Evolutionary conservation across 2,888 invertebrate genomes (phyloP).

Genomic region (Cryptocephalus moraei): DNA sequence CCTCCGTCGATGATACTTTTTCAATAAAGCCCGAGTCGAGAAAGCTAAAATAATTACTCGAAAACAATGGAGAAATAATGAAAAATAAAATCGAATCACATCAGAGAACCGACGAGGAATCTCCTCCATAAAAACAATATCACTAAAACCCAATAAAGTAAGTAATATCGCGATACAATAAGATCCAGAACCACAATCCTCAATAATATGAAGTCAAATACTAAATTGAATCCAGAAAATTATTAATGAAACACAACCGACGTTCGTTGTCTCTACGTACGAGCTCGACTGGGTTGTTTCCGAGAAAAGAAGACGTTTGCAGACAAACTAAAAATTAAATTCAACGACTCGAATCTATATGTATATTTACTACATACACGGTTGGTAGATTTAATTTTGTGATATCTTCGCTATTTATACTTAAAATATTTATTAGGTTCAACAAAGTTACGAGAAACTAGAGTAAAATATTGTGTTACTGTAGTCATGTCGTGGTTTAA

Average conservation of each 20-base stretch:
- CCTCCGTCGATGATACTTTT: conserved; percentile 16
- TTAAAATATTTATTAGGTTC: too few species aligned
- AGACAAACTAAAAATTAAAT: too few species aligned
- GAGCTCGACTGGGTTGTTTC: background rate
- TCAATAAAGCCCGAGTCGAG: conserved; percentile 15
- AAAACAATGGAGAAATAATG: conserved; percentile 31
- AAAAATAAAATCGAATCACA: conserved; percentile 26
- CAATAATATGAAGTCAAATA: conserved; percentile 35
- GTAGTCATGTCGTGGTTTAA: too few species aligned
- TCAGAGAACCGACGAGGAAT: conserved; percentile 21
- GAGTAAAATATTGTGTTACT: too few species aligned
- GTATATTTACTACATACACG: too few species aligned
- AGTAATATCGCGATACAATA: conserved; percentile 33
- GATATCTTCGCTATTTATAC: too few species aligned
- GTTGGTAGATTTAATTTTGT: too few species aligned
- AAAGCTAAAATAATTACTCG: conserved; percentile 28
- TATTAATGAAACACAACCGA: conserved; percentile 36
- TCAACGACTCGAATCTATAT: too few species aligned
- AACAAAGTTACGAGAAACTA: too few species aligned
- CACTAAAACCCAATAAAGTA: conserved; percentile 34
- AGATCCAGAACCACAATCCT: conserved; percentile 20
- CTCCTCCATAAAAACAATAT: conserved; percentile 30
- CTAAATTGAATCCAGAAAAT: conserved; percentile 36
- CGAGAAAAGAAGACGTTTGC: background rate
- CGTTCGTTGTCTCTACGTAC: conserved; percentile 9